Evolutionary conservation across 2,797 vertebrate species (phyloP).

Genomic region (Takifugu rubripes): DNA sequence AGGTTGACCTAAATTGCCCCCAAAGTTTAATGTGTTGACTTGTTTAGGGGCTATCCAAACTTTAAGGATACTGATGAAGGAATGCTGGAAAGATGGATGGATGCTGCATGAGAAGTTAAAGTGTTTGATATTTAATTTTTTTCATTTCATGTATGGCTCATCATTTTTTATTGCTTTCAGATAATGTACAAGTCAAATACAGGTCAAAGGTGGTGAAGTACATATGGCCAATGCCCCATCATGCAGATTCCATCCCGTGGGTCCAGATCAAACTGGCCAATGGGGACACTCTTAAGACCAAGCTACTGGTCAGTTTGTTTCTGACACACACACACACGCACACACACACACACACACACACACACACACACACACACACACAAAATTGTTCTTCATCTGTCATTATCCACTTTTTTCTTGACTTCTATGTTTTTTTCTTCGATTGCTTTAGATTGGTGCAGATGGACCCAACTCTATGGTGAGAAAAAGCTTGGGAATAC

Average conservation of each 20-base stretch:
- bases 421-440: conserved; percentile 9
- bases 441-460: conserved; percentile 85
- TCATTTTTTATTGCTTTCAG: conserved; percentile 68
- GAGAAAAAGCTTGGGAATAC: conserved; percentile 83
- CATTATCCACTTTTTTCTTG: not conserved
- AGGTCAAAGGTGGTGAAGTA: conserved; percentile 86
- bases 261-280: conserved; percentile 87
- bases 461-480: conserved; percentile 93
- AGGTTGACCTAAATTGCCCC: no score
- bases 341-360: not conserved
- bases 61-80: no score
- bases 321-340: not conserved
- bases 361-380: no score
- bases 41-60: no score
- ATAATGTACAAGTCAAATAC: conserved; percentile 88
- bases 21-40: no score
- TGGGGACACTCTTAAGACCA: conserved; percentile 87
- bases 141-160: conserved; percentile 14
- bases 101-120: no score
- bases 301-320: conserved; percentile 86
- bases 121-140: no score
- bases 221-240: conserved; percentile 83
- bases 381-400: not conserved
- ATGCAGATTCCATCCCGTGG: conserved; percentile 84
- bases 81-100: no score